Percentiles rank a stretch among this genome's conserved stretches.
Conservation (phyloP, 2,888 invertebrate genomes). For the Girardia tigrina region DNA sequence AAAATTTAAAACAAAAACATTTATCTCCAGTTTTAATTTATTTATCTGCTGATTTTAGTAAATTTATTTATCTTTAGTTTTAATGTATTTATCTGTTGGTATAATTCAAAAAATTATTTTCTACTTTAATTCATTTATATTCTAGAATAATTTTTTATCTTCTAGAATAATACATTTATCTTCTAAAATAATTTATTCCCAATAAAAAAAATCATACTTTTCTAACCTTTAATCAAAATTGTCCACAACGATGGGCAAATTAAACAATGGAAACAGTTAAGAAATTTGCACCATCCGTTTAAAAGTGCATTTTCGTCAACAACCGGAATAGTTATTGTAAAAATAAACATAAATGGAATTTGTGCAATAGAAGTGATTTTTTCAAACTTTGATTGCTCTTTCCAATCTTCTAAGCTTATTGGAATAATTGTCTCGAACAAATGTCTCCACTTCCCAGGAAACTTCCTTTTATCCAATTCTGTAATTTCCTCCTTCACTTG, state of each 20-base stretch:
- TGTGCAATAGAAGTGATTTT: not conserved
- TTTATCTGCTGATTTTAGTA: too few species aligned
- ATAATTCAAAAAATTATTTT: too few species aligned
- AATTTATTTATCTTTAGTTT: too few species aligned
- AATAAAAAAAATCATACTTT: not conserved
- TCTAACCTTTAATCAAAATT: not conserved
- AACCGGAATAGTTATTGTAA: not conserved
- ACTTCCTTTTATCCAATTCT: not conserved
- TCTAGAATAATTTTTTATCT: too few species aligned
- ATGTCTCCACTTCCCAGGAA: not conserved
- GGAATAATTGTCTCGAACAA: not conserved
- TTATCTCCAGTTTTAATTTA: too few species aligned
- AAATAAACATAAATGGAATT: not conserved
- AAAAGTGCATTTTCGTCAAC: constrained; percentile 1
- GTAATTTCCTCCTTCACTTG: too few species aligned
- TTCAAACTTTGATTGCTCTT: not conserved
- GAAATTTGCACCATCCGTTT: not conserved
- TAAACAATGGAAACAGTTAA: constrained; percentile 24
- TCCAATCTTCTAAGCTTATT: not conserved
- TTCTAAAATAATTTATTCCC: too few species aligned
- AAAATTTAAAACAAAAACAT: too few species aligned
- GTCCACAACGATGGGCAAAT: not conserved
- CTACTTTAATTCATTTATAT: too few species aligned
- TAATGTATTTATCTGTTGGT: too few species aligned
- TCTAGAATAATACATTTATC: too few species aligned